phyloP scores from a whole-genome alignment of 2,888 invertebrate species.

The Euclidia mi region DNA sequence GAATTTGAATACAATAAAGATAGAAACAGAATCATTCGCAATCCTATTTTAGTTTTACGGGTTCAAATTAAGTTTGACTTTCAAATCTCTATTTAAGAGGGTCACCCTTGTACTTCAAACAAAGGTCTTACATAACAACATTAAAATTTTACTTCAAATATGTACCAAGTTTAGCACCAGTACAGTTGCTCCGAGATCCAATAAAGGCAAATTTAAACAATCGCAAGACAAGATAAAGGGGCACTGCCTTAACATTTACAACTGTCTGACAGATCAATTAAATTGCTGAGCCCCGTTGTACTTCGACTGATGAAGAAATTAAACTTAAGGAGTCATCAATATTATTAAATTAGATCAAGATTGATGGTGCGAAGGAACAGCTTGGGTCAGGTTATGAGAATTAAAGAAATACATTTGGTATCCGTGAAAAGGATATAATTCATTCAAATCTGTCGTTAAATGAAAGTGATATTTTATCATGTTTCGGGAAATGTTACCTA shows the following conservation, averaged over 20 bases:
- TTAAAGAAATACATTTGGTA: conserved; percentile 8
- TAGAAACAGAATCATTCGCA: no score
- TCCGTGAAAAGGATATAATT: conserved; percentile 5
- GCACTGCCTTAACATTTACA: conserved; percentile 40
- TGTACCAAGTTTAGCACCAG: conserved; percentile 26
- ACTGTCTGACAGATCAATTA: conserved; percentile 48
- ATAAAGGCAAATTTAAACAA: conserved; percentile 39
- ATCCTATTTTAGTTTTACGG: no score
- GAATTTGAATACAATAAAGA: no score
- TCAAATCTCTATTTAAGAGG: background rate
- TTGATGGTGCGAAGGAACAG: conserved; percentile 61
- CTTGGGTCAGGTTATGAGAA: conserved; percentile 9
- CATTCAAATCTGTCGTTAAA: conserved; percentile 2
- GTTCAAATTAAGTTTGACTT: background rate
- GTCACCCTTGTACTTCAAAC: background rate
- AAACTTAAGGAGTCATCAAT: conserved; percentile 74
- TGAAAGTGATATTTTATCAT: no score
- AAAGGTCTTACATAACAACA: conserved; percentile 2
- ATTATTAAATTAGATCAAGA: conserved; percentile 80
- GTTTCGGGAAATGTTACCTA: no score
- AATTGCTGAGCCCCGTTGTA: conserved; percentile 30
- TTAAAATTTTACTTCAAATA: conserved; percentile 20
- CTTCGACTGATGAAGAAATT: conserved; percentile 43
- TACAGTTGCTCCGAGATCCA: conserved; percentile 24
- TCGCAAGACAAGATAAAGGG: conserved; percentile 36